A percentile compares a stretch with the other conserved stretches of the same genome.
phyloP scores from a whole-genome alignment of 2,888 invertebrate genomes.

The Lepidonotus clava region DNA sequence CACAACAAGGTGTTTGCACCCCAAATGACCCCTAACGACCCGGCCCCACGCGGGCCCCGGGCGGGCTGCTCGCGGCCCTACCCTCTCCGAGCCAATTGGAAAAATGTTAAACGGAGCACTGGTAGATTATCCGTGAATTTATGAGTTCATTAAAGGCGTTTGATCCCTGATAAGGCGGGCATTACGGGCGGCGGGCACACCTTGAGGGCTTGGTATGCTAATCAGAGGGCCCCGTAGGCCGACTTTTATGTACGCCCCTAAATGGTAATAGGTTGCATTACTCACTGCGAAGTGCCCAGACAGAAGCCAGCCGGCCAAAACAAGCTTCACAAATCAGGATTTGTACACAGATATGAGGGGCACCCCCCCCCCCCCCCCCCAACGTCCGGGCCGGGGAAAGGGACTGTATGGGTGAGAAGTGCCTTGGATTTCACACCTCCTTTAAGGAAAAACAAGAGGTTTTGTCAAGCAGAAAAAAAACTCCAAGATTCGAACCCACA shows the following conservation, averaged over 20 bases:
- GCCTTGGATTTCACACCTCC: too few species aligned
- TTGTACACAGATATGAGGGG: too few species aligned
- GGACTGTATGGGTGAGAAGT: too few species aligned
- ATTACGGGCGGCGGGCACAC: constrained; percentile 4
- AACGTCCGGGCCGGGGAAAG: too few species aligned
- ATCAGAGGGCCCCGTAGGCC: neutral
- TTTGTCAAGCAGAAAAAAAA: too few species aligned
- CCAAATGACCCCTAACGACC: constrained; percentile 21
- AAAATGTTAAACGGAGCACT: constrained; percentile 17
- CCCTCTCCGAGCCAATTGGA: neutral
- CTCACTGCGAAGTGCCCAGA: neutral
- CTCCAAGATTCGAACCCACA: too few species aligned
- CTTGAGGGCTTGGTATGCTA: constrained; percentile 13
- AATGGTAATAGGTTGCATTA: neutral
- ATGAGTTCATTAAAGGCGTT: constrained; percentile 48
- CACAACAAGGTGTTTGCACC: constrained; percentile 31
- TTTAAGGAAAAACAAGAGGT: too few species aligned
- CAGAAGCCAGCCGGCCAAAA: neutral
- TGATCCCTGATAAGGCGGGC: constrained; percentile 25
- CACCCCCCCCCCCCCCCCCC: too few species aligned
- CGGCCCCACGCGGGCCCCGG: neutral
- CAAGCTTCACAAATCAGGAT: neutral
- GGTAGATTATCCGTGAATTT: constrained; percentile 43
- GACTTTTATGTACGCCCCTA: neutral
- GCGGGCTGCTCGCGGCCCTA: neutral